Base-by-base conservation (phyloP, 2,113 vertebrate genomes). In the Microtus oregoni region DNA sequence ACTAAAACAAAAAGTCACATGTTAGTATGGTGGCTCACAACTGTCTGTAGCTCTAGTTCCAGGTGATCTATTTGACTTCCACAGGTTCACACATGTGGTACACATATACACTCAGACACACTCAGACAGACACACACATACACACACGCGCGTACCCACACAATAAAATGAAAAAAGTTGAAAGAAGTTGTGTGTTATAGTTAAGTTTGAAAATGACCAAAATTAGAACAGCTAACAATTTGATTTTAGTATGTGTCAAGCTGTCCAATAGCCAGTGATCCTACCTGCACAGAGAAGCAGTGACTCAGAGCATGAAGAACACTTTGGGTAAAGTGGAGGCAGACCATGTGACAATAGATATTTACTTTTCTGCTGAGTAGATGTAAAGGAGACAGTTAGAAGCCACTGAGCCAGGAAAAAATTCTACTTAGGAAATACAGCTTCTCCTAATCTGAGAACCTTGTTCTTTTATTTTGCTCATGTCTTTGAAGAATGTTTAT, bases 291-390 rank as follows among this genome's bases (percentile, higher is more conserved):
- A n/a, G 87, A 9, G 65, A 96, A 78, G 35, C 81, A 86, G n/a
- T 5, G 14, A 72, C 26, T 88, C 22, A 91, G 94, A 90, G 4
- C 26, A 0, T 76, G 65, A 77, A 58, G 91, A 86, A 52, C 1
- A 89, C 85, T 92, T 89, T 86, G 89, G 73, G 85, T 90, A 90
- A 87, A 90, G 75, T 75, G 50, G n/a, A 79, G 12, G 78, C 14
- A 82, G 28, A 41, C 11, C 82, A 83, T 35, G 3, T n/a, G 10
- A 50, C 10, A 89, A 28, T 22, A 50, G 28, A 44, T 75, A 68
- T 86, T 85, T 79, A 47, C 70, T 24, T 76, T 91, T 91, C 24
- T 89, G 47, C 24, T 78, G 89, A 41, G 26, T 1, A 86, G 41
- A 86, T 30, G 30, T 7, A 67, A 86, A 44, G 26, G 8, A 96